Evolutionary conservation across 2,797 vertebrate genomes (phyloP).

Genomic region (Yasuhikotakia modesta): DNA sequence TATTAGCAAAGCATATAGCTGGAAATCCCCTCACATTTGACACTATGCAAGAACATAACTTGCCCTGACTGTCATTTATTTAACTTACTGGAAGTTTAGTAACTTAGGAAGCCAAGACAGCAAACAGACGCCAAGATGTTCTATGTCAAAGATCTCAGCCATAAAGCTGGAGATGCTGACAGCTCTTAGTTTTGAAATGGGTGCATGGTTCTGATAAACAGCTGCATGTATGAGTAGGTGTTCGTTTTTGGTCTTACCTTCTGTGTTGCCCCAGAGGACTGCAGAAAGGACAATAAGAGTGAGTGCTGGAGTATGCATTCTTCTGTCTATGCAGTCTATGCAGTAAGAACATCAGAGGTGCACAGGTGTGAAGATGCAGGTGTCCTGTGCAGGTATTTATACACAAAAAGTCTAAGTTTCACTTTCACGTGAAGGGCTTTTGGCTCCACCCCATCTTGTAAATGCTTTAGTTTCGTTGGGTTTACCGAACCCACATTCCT

Average conservation of each 20-base stretch:
- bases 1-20: neutral
- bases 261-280: constrained; percentile 37
- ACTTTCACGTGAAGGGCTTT: constrained; percentile 1
- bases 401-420: neutral
- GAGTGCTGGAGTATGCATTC: constrained; percentile 41
- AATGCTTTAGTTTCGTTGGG: neutral
- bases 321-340: constrained; percentile 25
- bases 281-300: constrained; percentile 38
- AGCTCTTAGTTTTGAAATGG: neutral
- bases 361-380: constrained; percentile 15
- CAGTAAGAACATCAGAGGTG: constrained; percentile 13
- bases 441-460: constrained; percentile 24
- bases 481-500: constrained; percentile 3
- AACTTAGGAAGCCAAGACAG: neutral
- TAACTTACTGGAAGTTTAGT: neutral
- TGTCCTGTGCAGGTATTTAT: constrained; percentile 50
- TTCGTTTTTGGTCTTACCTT: constrained; percentile 40
- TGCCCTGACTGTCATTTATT: neutral
- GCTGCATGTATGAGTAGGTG: neutral
- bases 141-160: constrained; percentile 1
- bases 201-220: neutral
- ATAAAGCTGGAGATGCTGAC: neutral
- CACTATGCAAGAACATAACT: constrained; percentile 11
- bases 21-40: neutral
- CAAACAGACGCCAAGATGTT: neutral